A percentile compares a stretch with the other conserved stretches of the same genome.
Conservation (phyloP, 2,797 vertebrate genomes). For the Acrossocheilus wenchowensis region DNA sequence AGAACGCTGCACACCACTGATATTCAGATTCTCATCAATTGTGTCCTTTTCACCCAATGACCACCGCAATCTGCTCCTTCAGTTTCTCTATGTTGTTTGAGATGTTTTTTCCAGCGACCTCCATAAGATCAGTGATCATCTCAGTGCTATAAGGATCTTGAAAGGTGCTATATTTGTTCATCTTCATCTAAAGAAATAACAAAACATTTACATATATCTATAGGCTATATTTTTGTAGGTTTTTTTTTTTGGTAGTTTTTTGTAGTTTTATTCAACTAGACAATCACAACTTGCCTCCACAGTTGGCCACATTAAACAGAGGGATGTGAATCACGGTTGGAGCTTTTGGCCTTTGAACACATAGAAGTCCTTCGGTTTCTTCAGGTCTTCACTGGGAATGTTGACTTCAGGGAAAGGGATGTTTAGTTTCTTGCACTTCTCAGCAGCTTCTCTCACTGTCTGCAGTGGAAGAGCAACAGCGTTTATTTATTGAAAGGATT, state of each 20-base stretch:
- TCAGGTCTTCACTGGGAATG: accelerated
- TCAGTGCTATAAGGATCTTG: accelerated
- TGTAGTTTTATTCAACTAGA: not conserved
- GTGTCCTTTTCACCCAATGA: not conserved
- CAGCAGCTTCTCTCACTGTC: too few species aligned
- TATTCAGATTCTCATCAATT: not conserved
- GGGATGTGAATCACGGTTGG: constrained; percentile 52
- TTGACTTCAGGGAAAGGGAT: constrained; percentile 31
- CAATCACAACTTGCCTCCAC: not conserved
- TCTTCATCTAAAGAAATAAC: constrained; percentile 5
- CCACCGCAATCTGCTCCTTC: not conserved
- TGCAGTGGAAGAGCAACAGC: too few species aligned
- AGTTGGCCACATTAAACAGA: constrained; percentile 42
- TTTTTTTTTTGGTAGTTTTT: too few species aligned
- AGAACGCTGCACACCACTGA: too few species aligned
- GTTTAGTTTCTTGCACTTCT: not conserved
- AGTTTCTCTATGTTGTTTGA: constrained; percentile 12
- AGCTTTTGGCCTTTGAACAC: constrained; percentile 3
- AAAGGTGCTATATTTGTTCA: accelerated
- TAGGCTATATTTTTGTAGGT: too few species aligned
- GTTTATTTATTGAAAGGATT: too few species aligned
- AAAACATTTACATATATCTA: not conserved
- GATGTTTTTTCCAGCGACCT: constrained; percentile 38
- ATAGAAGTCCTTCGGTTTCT: constrained; percentile 39
- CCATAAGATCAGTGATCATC: not conserved